phyloP scores from a whole-genome alignment of 2,888 invertebrate species.

The Trichogramma evanescens region DNA sequence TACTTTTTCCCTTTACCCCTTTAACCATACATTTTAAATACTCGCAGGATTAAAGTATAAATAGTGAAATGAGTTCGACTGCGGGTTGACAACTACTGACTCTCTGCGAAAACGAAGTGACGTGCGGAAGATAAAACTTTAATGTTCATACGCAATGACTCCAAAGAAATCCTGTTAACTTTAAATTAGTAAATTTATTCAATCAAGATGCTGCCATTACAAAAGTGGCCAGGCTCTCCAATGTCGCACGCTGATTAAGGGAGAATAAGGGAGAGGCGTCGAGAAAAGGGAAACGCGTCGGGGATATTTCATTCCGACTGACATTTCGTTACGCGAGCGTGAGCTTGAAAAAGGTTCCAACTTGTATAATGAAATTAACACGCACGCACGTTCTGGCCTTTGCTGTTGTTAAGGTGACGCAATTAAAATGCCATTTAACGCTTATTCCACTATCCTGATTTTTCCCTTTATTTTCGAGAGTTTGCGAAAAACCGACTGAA shows the following conservation, averaged over 20 bases:
- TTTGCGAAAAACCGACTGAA: too few species aligned
- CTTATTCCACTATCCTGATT: too few species aligned
- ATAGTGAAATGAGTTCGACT: slow-evolving; percentile 8
- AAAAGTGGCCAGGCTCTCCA: background rate
- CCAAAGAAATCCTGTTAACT: background rate
- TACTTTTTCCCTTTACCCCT: background rate
- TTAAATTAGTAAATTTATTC: slow-evolving; percentile 12
- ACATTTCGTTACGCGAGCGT: too few species aligned
- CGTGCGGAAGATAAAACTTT: too few species aligned
- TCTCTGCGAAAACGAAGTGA: too few species aligned
- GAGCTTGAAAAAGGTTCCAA: too few species aligned
- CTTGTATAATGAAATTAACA: background rate
- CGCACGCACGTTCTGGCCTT: background rate
- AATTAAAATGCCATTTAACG: slow-evolving; percentile 1
- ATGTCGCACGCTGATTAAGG: too few species aligned
- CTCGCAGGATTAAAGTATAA: slow-evolving; percentile 9
- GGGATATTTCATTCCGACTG: too few species aligned
- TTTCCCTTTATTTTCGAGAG: too few species aligned
- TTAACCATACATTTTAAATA: too few species aligned
- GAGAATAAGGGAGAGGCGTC: background rate
- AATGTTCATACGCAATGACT: too few species aligned
- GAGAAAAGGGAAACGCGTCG: too few species aligned
- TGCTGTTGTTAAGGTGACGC: background rate
- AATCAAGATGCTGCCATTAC: background rate
- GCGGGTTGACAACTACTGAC: background rate